A percentile compares a stretch with the other conserved stretches of the same genome.
These are phyloP conservation scores for Siniperca undulata DNA, from an alignment of 2,797 vertebrate genomes.

Conservation along the genomic window DNA sequence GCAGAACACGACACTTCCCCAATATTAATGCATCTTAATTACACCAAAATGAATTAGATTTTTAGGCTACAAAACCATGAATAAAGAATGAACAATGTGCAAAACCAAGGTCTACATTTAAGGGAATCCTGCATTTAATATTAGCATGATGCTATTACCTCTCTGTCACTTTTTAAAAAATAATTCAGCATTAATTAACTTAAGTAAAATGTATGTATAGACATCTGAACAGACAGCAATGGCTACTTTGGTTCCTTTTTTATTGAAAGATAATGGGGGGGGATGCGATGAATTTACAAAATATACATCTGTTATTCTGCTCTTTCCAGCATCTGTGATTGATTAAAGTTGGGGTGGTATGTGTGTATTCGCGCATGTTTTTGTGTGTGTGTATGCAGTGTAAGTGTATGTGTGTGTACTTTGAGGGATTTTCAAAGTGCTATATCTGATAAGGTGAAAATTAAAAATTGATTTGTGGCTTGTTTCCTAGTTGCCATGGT, in stretches of 20 bases:
- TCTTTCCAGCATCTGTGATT: slow-evolving; percentile 36
- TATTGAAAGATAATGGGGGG: slow-evolving; percentile 26
- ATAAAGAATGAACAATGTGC: slow-evolving; percentile 75
- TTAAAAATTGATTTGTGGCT: slow-evolving; percentile 63
- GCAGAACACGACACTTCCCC: slow-evolving; percentile 54
- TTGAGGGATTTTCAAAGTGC: slow-evolving; percentile 69
- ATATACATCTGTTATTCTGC: slow-evolving; percentile 59
- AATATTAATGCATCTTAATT: slow-evolving; percentile 67
- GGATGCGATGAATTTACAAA: slow-evolving; percentile 65
- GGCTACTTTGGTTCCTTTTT: slow-evolving; percentile 76
- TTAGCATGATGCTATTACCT: slow-evolving; percentile 45
- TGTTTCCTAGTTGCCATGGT: slow-evolving; percentile 50
- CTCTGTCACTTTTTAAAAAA: slow-evolving; percentile 63
- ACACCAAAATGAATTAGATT: slow-evolving; percentile 59
- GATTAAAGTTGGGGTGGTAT: slow-evolving; percentile 14
- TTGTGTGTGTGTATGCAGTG: slow-evolving; percentile 10
- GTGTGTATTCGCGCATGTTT: background rate
- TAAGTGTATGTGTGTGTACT: slow-evolving; percentile 20
- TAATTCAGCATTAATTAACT: slow-evolving; percentile 62
- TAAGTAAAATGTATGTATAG: slow-evolving; percentile 46
- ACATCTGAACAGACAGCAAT: slow-evolving; percentile 59
- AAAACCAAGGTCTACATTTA: slow-evolving; percentile 72
- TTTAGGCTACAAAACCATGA: slow-evolving; percentile 63
- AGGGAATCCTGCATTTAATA: slow-evolving; percentile 56
- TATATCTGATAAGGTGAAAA: slow-evolving; percentile 48